These are phyloP conservation scores for Athalia circularis DNA, from an alignment of 2,888 invertebrate genomes.

Conservation along the genomic window DNA sequence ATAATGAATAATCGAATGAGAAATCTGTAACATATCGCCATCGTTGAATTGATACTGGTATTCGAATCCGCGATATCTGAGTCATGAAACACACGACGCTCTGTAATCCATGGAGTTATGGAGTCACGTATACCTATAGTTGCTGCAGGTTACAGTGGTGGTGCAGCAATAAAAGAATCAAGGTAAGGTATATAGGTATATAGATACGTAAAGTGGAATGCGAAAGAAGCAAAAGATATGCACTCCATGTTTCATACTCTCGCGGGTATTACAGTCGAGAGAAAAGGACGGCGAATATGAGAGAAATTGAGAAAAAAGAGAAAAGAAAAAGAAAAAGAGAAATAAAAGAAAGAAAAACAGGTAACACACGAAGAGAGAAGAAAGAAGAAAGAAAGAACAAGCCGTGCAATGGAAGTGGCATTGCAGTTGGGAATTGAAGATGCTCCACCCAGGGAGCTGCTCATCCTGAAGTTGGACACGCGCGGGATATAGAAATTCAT, in stretches of 20 bases:
- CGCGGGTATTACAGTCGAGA: too few relatives aligned
- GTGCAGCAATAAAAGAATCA: conserved; percentile 9
- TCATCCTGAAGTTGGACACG: too few relatives aligned
- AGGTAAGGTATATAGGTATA: too few relatives aligned
- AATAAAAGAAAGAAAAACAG: neutral
- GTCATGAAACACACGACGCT: conserved; percentile 4
- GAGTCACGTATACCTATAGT: neutral
- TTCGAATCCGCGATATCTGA: conserved; percentile 17
- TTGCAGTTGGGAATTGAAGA: too few relatives aligned
- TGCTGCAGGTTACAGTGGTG: neutral
- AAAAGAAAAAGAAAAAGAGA: neutral
- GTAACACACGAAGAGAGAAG: neutral
- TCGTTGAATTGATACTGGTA: conserved; percentile 17
- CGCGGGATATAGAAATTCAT: too few relatives aligned
- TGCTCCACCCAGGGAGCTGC: too few relatives aligned
- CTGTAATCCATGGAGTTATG: too few relatives aligned
- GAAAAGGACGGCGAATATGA: neutral
- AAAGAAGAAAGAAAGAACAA: neutral
- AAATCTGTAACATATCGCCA: neutral
- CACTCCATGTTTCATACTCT: too few relatives aligned
- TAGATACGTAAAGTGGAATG: neutral
- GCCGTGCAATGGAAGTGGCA: too few relatives aligned
- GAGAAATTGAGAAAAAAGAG: neutral
- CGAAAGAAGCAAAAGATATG: neutral
- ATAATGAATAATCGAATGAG: too few relatives aligned